Evolutionary conservation across 2,888 invertebrate species (phyloP).

Genomic region (Elegia similella): DNA sequence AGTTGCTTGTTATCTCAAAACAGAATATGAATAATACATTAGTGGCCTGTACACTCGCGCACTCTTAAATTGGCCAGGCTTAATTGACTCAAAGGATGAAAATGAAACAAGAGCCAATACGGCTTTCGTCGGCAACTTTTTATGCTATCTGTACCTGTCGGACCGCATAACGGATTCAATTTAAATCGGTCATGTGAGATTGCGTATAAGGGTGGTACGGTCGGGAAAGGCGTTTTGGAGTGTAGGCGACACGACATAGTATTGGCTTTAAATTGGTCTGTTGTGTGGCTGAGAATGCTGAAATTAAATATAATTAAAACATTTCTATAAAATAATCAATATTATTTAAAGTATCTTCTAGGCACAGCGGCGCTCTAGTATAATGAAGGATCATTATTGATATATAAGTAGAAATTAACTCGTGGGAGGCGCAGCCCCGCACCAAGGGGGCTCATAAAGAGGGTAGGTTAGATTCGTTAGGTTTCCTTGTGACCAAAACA

Average conservation of each 20-base stretch:
- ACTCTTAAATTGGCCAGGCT: slow-evolving; percentile 77
- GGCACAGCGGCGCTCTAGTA: too few species aligned
- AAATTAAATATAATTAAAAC: background rate
- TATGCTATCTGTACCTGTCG: slow-evolving; percentile 46
- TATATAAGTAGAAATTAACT: too few species aligned
- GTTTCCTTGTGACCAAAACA: too few species aligned
- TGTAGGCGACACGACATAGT: background rate
- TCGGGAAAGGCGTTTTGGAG: slow-evolving; percentile 32
- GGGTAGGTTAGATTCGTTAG: too few species aligned
- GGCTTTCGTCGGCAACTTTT: slow-evolving; percentile 48
- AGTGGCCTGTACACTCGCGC: slow-evolving; percentile 62
- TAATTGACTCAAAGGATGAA: slow-evolving; percentile 79
- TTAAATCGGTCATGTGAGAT: slow-evolving; percentile 54
- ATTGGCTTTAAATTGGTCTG: background rate
- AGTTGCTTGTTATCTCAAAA: slow-evolving; percentile 80
- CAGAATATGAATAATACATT: slow-evolving; percentile 81
- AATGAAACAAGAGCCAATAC: slow-evolving; percentile 59
- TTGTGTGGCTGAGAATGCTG: background rate
- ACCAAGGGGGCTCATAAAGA: too few species aligned
- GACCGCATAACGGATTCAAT: slow-evolving; percentile 49
- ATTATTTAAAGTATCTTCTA: too few species aligned
- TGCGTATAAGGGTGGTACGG: slow-evolving; percentile 43
- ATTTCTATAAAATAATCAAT: too few species aligned
- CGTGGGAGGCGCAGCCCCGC: too few species aligned
- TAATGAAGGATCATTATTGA: too few species aligned